Percentiles rank a stretch among this genome's conserved stretches.
Conservation (phyloP, 2,113 vertebrate genomes). For the Gobiocypris rarus region DNA sequence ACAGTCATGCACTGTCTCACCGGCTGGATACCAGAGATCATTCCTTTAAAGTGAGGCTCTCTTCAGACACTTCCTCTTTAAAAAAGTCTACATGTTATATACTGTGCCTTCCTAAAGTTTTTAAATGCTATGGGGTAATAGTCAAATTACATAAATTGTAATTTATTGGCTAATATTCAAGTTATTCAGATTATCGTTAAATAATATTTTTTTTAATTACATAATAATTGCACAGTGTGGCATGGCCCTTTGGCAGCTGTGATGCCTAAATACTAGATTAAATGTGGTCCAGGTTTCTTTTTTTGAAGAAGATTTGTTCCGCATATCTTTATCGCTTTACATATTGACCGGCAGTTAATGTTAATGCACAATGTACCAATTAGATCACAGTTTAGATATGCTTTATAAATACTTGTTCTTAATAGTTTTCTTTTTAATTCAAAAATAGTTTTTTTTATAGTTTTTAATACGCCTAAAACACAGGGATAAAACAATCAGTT, state of each 20-base stretch:
- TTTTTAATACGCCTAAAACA: no score
- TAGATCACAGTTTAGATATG: no score
- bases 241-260: background rate
- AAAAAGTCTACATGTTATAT: background rate
- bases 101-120: background rate
- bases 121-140: background rate
- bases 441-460: no score
- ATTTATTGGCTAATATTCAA: background rate
- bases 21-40: conserved; percentile 89
- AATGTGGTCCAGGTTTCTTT: background rate
- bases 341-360: background rate
- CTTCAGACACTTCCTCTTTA: background rate
- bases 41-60: conserved; percentile 81
- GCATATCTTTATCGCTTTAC: background rate
- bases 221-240: background rate
- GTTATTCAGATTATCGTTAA: background rate
- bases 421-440: no score
- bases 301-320: background rate
- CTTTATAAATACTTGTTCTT: no score
- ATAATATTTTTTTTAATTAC: background rate
- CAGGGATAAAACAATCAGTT: no score
- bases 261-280: background rate
- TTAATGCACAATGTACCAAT: background rate
- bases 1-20: conserved; percentile 86
- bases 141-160: background rate